Evolutionary conservation across 2,797 vertebrate species (phyloP).

Genomic region (Phataginus tetradactyla): DNA sequence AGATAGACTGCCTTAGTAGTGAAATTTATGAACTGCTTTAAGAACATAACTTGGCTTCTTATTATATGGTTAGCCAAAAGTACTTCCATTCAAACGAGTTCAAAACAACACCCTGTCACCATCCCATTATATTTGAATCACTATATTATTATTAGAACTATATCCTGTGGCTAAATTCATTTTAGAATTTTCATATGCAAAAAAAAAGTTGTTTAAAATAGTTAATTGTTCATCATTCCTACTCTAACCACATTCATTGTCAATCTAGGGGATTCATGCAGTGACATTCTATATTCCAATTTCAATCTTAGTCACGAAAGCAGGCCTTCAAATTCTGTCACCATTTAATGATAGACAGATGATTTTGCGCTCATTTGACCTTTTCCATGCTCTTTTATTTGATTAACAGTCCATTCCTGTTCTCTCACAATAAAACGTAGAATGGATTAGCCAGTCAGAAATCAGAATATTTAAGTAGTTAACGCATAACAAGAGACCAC

Average conservation of each 20-base stretch:
- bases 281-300: constrained; percentile 66
- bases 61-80: background rate
- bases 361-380: constrained; percentile 43
- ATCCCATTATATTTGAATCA: background rate
- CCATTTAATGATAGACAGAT: constrained; percentile 65
- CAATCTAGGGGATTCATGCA: constrained; percentile 51
- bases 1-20: background rate
- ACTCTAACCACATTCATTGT: background rate
- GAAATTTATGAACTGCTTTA: constrained; percentile 9
- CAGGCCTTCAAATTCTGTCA: constrained; percentile 63
- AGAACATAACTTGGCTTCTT: background rate
- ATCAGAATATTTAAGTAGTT: constrained; percentile 71
- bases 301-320: constrained; percentile 66
- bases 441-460: constrained; percentile 14
- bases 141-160: background rate
- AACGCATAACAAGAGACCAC: constrained; percentile 64
- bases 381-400: constrained; percentile 60
- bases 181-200: constrained; percentile 20
- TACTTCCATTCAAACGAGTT: background rate
- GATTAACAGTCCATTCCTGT: constrained; percentile 17
- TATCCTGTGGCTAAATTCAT: constrained; percentile 31
- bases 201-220: constrained; percentile 31
- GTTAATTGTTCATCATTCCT: constrained; percentile 52
- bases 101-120: background rate
- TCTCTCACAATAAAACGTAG: constrained; percentile 51